Base-by-base conservation (phyloP, 30 jellyfish, hydroid and myxozoan species). In the Sanderia malayensis region DNA sequence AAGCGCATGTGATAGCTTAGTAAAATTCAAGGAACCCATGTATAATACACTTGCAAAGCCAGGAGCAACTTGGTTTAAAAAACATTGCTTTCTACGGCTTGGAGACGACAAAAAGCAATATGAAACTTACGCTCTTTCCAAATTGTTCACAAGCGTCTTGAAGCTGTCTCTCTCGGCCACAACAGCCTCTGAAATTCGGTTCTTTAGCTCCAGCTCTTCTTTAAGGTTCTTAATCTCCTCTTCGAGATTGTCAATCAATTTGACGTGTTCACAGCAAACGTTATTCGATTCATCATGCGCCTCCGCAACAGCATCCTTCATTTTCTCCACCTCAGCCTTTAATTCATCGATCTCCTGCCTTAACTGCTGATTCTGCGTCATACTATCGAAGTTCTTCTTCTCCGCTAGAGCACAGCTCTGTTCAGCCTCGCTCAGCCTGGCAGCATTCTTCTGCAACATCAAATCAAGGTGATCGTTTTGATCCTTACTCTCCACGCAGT, bases 71-170 rank as follows among this genome's bases (percentile, higher is more conserved):
- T n/a, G n/a, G n/a, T n/a, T n/a, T n/a, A n/a, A n/a, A n/a, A n/a
- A n/a, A n/a, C n/a, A n/a, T n/a, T n/a, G n/a, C n/a, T n/a, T n/a
- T n/a, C n/a, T n/a, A n/a, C n/a, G n/a, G n/a, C n/a, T n/a, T n/a
- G n/a, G n/a, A n/a, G n/a, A n/a, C n/a, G n/a, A n/a, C n/a, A n/a
- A n/a, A n/a, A n/a, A n/a, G n/a, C n/a, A n/a, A n/a, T n/a, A n/a
- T n/a, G n/a, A n/a, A 27, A 78, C 89, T 78, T 55, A 78, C 89
- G 82, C 80, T 31, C 34, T 52, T 26, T 78, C 89, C 29, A 78
- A 26, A 15, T 58, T 78, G n/a, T 58, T 33, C 8, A 78, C 89
- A 19, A 78, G 61, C 30, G 47, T 58, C 17, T 78, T 78, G 67
- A 78, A 58, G 41, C 70, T 67, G 44, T 78, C 89, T 37, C 89